Base-by-base conservation (phyloP, 2,888 invertebrate genomes). In the Hydriomena furcata region DNA sequence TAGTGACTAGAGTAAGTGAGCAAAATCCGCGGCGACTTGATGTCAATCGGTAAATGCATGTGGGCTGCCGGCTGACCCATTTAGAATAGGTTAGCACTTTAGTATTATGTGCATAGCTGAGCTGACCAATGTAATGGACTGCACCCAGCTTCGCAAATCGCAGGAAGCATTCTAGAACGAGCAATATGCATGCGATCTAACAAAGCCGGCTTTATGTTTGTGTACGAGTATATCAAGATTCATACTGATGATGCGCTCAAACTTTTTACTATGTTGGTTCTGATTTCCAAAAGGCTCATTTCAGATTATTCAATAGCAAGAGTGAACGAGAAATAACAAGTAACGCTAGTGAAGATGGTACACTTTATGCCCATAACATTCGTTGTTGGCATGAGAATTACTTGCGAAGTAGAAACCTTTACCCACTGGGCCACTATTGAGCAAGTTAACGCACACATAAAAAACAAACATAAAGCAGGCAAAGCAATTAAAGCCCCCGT, bases 401-500 rank as follows among this genome's bases (percentile, higher is more conserved):
- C 12, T 40, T 46, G 13, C n/a, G n/a, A n/a, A n/a, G n/a, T n/a
- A n/a, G n/a, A 34, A 48, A 52, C 43, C 43, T 40, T 35, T 32
- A 53, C 37, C 49, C 40, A 30, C 21, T 31, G 13, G 13, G 13
- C 13, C 7, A 35, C 7, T 41, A 32, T 36, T 40, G 30, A 37
- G 37, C 25, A 49, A 65, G 56, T 61, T 58, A 55, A 60, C 59
- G 63, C 68, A 67, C 64, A 70, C 61, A 65, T 57, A 63, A 65
- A 71, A 66, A 66, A 62, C 71, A 75, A 79, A 82, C 75, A 78
- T 68, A 66, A 71, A 77, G 63, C 76, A 74, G 75, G 63, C 73
- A 71, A 72, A 74, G 80, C 73, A 82, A 82, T 83, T 77, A 84
- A 84, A 79, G 63, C 63, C 70, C 74, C 82, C 76, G 84, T 79